These are phyloP conservation scores for Aleiodes sp. DNA, from an alignment of 1,140 invertebrate genomes.

Conservation along the genomic window DNA sequence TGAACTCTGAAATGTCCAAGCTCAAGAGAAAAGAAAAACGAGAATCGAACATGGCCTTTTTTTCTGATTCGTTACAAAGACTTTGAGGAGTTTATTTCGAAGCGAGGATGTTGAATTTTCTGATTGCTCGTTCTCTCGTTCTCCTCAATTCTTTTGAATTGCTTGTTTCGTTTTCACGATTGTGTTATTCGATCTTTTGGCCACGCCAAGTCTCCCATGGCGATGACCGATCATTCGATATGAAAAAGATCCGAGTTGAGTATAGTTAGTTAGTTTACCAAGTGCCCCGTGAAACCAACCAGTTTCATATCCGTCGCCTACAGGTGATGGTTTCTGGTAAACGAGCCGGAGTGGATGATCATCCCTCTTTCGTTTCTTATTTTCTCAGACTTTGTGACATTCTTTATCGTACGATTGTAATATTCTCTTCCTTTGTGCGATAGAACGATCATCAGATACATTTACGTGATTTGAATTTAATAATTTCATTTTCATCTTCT, in stretches of 20 bases:
- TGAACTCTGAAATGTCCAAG: no score
- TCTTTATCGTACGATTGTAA: background rate
- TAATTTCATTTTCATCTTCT: background rate
- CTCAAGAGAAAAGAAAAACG: no score
- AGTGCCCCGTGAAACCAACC: background rate
- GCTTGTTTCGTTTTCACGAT: background rate
- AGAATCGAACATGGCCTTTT: no score
- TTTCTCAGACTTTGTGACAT: background rate
- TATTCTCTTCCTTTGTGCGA: background rate
- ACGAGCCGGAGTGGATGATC: slow-evolving; percentile 2
- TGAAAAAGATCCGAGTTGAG: background rate
- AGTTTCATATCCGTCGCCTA: slow-evolving; percentile 12
- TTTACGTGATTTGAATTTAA: background rate
- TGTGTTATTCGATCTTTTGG: slow-evolving; percentile 11
- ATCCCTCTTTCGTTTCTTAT: slow-evolving; percentile 9
- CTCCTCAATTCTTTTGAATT: no score
- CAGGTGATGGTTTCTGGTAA: slow-evolving; percentile 7
- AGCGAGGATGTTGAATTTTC: background rate
- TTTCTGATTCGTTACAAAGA: background rate
- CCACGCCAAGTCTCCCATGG: slow-evolving; percentile 2
- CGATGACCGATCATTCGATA: background rate
- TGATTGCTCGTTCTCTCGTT: no score
- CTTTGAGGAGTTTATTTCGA: background rate
- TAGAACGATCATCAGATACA: background rate
- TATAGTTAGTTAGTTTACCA: background rate